Base-by-base conservation (phyloP, 2,797 vertebrate species). In the Hybognathus amarus region DNA sequence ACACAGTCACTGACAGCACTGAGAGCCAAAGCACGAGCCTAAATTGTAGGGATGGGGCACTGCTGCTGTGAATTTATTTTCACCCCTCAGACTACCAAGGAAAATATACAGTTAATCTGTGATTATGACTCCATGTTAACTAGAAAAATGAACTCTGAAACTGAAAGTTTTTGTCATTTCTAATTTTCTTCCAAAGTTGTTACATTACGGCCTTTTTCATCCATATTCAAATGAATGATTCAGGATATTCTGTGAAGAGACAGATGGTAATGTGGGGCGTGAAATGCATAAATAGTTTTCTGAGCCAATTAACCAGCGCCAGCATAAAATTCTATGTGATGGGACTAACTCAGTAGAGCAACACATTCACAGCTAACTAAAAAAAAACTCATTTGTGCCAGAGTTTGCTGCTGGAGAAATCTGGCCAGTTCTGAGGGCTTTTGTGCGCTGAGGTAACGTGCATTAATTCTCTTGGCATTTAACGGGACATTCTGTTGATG, bases 291-390 rank as follows among this genome's bases (percentile, higher is more conserved):
- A 86, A 83, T 75, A 75, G 70, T 83, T 83, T 84, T 83, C 80
- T 76, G 66, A 82, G 64, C 83, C 79, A 86, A 86, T 88, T 84
- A 85, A 84, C 79, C 64, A 47, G 50, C 10, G 61, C 67, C 85
- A 83, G 42, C 68, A 40, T 83, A 30, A 50, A 83, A 88, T 42
- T 75, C 85, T 38, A 79, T 83, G 70, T 42, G 73, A 67, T 69
- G 45, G 38, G 56, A 75, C 61, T 67, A 30, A 66, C 71, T 82
- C 70, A 17, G 22, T 68, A 36, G 38, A 69, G 38, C 27, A 69
- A 69, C 63, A 77, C 50, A 56, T 77, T 77, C 24, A 20, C 12
- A 27, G 17, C 27, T 68, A 76, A 56, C 80, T 38, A 0, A 7
- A 54, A n/a, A 73, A 5, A 6, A 36, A 36, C 36, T 4, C 15